These are phyloP conservation scores for Synanthedon tipuliformis DNA, from an alignment of 2,888 invertebrate genomes.

Conservation along the genomic window DNA sequence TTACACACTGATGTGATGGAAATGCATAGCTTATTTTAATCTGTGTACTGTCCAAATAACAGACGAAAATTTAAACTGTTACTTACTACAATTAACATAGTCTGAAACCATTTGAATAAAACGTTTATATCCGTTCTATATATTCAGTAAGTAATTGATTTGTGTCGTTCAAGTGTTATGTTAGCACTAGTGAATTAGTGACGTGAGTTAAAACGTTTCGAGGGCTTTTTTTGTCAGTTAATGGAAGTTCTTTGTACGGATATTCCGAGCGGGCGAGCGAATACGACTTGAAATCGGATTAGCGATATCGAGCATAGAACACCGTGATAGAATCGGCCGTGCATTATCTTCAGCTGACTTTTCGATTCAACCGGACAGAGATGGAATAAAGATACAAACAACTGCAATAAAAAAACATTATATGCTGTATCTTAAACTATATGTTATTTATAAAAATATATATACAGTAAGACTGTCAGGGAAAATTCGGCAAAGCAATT, in stretches of 20 bases:
- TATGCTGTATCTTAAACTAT: no score
- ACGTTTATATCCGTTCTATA: no score
- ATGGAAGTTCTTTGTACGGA: constrained; percentile 68
- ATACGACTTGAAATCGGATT: constrained; percentile 58
- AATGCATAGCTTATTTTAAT: no score
- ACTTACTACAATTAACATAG: no score
- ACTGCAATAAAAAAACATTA: neutral
- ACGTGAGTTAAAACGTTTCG: constrained; percentile 32
- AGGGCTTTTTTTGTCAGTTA: constrained; percentile 54
- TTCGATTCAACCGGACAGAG: neutral
- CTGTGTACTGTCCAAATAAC: no score
- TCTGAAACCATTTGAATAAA: no score
- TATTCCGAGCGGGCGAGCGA: constrained; percentile 48
- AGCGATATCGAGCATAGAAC: constrained; percentile 52
- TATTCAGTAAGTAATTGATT: neutral
- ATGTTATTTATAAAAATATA: no score
- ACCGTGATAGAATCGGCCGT: constrained; percentile 37
- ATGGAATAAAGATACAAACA: neutral
- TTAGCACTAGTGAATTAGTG: constrained; percentile 12
- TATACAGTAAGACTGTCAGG: no score
- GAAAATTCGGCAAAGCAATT: no score
- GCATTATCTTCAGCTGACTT: constrained; percentile 32
- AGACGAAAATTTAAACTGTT: no score
- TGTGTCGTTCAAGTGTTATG: neutral
- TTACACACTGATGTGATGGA: no score